Conservation (phyloP, 2,888 invertebrate species). For the Tachina lurida region DNA sequence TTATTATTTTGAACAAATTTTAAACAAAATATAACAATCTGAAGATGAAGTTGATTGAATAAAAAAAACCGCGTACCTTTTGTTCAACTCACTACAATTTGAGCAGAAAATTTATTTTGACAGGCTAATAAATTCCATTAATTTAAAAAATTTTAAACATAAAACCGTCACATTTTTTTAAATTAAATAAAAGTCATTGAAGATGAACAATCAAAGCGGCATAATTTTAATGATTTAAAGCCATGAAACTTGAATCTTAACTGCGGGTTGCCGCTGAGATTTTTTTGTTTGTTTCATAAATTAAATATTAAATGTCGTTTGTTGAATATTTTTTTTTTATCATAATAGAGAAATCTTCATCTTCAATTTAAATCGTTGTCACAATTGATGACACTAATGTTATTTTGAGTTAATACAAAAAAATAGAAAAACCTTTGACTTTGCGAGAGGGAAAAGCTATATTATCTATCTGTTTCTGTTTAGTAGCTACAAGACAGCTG, state of each 20-base stretch:
- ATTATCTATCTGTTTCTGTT: neutral
- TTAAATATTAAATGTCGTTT: constrained; percentile 25
- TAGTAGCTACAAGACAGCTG: neutral
- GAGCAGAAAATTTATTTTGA: constrained; percentile 58
- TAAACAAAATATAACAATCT: neutral
- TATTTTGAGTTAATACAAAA: neutral
- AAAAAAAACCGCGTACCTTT: neutral
- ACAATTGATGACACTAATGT: constrained; percentile 36
- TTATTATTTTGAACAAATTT: constrained; percentile 1
- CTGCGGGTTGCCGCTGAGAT: constrained; percentile 39
- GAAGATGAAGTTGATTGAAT: neutral
- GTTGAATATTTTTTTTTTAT: neutral
- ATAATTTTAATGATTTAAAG: constrained; percentile 13
- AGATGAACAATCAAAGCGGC: constrained; percentile 28
- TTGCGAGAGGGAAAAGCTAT: neutral
- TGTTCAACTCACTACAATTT: constrained; percentile 2
- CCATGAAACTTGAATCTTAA: constrained; percentile 6
- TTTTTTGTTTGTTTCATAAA: constrained; percentile 23
- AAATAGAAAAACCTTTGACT: constrained; percentile 23
- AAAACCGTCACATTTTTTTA: neutral
- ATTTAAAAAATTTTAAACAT: constrained; percentile 7
- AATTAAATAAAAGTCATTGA: constrained; percentile 30
- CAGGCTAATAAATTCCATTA: constrained; percentile 21
- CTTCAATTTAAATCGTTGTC: constrained; percentile 44
- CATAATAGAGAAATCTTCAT: constrained; percentile 3